A percentile compares a stretch with the other conserved stretches of the same genome.
Conservation (phyloP, 2,797 vertebrate genomes). For the Phoebastria nigripes region DNA sequence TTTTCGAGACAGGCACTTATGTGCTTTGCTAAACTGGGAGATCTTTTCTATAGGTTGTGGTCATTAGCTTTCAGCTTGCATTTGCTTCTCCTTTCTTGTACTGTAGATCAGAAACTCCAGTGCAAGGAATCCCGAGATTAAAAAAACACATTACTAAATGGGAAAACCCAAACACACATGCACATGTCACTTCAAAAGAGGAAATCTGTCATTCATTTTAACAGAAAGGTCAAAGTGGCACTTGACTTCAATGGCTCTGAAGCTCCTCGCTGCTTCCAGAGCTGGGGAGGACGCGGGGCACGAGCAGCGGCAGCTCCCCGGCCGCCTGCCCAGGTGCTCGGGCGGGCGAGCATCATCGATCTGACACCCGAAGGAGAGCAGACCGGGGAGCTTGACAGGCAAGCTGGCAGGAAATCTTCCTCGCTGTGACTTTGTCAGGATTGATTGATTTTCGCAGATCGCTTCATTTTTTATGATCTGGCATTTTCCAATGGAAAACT, state of each 20-base stretch:
- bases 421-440: neutral
- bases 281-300: rapidly evolving
- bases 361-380: rapidly evolving
- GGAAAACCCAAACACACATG: rapidly evolving
- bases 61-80: neutral
- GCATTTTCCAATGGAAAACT: neutral
- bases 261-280: neutral
- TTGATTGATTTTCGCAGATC: neutral
- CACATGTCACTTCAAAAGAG: neutral
- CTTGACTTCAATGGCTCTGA: neutral
- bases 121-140: neutral
- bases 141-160: neutral
- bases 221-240: neutral
- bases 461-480: neutral
- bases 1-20: neutral
- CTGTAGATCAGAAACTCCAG: neutral
- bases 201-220: neutral
- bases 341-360: rapidly evolving
- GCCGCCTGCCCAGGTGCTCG: neutral
- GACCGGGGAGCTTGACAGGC: neutral
- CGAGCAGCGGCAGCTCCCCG: neutral
- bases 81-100: neutral
- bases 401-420: neutral
- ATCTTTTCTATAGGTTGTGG: neutral
- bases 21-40: neutral